Evolutionary conservation across 2,888 invertebrate species (phyloP).

Genomic region (Eristalis pertinax): DNA sequence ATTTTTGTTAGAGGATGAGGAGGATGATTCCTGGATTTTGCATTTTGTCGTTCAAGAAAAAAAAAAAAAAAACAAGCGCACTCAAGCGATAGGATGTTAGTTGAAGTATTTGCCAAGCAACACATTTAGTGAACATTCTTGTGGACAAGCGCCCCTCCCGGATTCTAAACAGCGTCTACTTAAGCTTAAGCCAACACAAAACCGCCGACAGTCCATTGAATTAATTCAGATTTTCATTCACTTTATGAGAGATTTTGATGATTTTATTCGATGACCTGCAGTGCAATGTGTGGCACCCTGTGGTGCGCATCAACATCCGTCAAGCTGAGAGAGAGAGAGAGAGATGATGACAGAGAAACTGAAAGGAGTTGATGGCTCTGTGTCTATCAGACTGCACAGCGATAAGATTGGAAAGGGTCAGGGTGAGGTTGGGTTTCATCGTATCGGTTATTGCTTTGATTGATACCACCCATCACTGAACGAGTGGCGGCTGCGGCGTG

Average conservation of each 20-base stretch:
- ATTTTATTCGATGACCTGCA: background rate
- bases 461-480: background rate
- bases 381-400: background rate
- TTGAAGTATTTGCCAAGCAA: background rate
- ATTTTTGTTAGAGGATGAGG: constrained; percentile 16
- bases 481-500: no score
- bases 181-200: background rate
- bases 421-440: background rate
- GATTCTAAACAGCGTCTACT: no score
- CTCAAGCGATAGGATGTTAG: constrained; percentile 7
- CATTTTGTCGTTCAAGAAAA: constrained; percentile 50
- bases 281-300: background rate
- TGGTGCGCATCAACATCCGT: background rate
- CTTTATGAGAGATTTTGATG: background rate
- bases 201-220: background rate
- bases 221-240: background rate
- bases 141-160: background rate
- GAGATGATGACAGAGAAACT: background rate
- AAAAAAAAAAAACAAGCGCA: constrained; percentile 17
- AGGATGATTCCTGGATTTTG: constrained; percentile 45
- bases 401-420: background rate
- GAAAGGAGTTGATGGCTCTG: background rate
- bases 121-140: background rate
- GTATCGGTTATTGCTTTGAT: background rate
- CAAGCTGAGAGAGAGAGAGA: background rate